Evolutionary conservation across 2,888 invertebrate species (phyloP).

Genomic region (Volucella bombylans): DNA sequence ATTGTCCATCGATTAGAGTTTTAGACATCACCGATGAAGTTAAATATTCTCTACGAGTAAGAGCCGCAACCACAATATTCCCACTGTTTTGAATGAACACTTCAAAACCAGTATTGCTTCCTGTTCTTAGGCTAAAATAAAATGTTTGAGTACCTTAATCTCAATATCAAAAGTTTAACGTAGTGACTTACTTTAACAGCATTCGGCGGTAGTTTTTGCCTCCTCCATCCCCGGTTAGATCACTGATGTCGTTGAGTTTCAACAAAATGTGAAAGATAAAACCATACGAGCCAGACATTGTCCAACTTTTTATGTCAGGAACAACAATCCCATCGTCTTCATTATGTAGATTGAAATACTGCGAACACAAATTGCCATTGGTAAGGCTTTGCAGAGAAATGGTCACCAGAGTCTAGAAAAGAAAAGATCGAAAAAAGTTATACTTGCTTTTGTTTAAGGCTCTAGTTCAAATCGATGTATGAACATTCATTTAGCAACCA

Average conservation of each 20-base stretch:
- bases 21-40: conserved; percentile 83
- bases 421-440: background rate
- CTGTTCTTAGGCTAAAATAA: conserved; percentile 83
- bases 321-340: conserved; percentile 84
- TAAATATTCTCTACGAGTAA: conserved; percentile 84
- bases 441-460: too few species aligned
- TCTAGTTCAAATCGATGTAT: too few species aligned
- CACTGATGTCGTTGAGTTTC: conserved; percentile 81
- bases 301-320: conserved; percentile 84
- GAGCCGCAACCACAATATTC: conserved; percentile 84
- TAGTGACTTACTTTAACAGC: conserved; percentile 78
- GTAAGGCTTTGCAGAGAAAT: conserved; percentile 80
- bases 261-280: conserved; percentile 85
- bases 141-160: background rate
- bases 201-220: conserved; percentile 82
- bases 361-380: conserved; percentile 81
- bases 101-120: conserved; percentile 84
- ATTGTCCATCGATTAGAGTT: conserved; percentile 82
- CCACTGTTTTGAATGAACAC: conserved; percentile 84
- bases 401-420: conserved; percentile 79
- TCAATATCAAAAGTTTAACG: background rate
- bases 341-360: conserved; percentile 84
- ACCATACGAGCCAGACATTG: conserved; percentile 84
- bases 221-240: conserved; percentile 64
- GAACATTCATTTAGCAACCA: too few species aligned